Base-by-base conservation (phyloP, 2,797 vertebrate genomes). In the Gila robusta region DNA sequence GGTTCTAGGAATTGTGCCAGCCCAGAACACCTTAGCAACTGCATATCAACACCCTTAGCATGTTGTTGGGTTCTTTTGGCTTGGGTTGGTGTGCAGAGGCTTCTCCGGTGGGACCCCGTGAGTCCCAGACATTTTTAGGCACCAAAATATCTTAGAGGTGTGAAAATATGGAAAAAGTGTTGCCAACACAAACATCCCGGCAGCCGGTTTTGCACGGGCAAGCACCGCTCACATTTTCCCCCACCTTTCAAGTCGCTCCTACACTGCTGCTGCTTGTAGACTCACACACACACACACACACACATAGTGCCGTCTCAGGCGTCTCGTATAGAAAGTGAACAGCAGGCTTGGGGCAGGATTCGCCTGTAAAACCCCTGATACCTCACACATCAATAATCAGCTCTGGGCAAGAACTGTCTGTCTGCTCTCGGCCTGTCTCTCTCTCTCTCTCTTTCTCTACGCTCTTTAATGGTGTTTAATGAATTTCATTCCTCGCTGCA, bases 401-500 rank as follows among this genome's bases (percentile, higher is more conserved):
- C 82, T 82, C 52, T 69, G 82, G 83, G 59, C 71, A 54, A 49
- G 71, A 47, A 32, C 32, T 85, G 64, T 79, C 83, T 85, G 76
- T 79, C 74, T 41, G 37, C 62, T 70, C 72, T 77, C 56, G 32
- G n/a, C 72, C 54, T 44, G 70, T 81, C 66, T 82, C 78, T 77
- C 77, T 77, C 78, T 77, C 77, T 77, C 77, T 47, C 44, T 69
- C 79, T 23, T 14, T 52, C 82, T 96, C 39, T 94, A 95, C 89
- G 95, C 96, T 69, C 52, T 79, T 82, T 89, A 86, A 87, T 87
- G 85, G 81, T 86, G 62, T 88, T 73, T 81, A 88, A 81, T 84
- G 82, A 84, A 54, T 85, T 77, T 83, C 86, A 56, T 83, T 88
- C 84, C 81, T 95, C 95, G 84, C 93, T 96, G 82, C 95, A 95